Evolutionary conservation across 2,797 vertebrate species (phyloP).

Genomic region (Liparis tanakae): DNA sequence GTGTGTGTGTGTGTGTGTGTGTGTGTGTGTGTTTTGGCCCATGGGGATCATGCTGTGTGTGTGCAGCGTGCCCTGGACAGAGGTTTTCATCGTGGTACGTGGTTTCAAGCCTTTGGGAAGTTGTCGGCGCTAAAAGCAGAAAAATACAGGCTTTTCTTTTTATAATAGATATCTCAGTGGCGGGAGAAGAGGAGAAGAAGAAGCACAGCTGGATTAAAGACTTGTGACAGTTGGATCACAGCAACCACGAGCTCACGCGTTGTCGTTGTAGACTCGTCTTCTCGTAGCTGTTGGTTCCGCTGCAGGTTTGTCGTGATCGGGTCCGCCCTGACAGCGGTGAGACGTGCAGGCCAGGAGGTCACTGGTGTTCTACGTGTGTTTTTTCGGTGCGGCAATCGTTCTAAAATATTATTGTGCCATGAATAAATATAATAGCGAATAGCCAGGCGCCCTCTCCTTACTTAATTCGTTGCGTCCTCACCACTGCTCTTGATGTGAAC

Average conservation of each 20-base stretch:
- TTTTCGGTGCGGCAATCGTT: not conserved
- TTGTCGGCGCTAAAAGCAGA: constrained; percentile 26
- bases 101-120: constrained; percentile 30
- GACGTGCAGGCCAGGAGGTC: constrained; percentile 1
- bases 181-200: constrained; percentile 51
- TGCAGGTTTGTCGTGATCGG: constrained; percentile 23
- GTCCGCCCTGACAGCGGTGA: constrained; percentile 7
- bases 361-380: not conserved
- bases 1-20: no score
- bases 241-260: no score
- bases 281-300: constrained; percentile 34
- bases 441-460: not conserved
- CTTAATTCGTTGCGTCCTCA: constrained; percentile 18
- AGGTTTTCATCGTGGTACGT: constrained; percentile 27
- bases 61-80: constrained; percentile 12
- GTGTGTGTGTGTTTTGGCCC: constrained; percentile 6
- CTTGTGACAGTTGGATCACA: constrained; percentile 76
- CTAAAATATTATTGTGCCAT: not conserved
- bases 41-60: constrained; percentile 11
- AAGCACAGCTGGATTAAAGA: constrained; percentile 80
- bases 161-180: constrained; percentile 54
- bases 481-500: constrained; percentile 28
- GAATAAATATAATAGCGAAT: not conserved
- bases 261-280: constrained; percentile 38
- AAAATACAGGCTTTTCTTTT: constrained; percentile 33